Evolutionary conservation across 2,888 invertebrate species (phyloP).

Genomic region (Agriopis aurantiaria): DNA sequence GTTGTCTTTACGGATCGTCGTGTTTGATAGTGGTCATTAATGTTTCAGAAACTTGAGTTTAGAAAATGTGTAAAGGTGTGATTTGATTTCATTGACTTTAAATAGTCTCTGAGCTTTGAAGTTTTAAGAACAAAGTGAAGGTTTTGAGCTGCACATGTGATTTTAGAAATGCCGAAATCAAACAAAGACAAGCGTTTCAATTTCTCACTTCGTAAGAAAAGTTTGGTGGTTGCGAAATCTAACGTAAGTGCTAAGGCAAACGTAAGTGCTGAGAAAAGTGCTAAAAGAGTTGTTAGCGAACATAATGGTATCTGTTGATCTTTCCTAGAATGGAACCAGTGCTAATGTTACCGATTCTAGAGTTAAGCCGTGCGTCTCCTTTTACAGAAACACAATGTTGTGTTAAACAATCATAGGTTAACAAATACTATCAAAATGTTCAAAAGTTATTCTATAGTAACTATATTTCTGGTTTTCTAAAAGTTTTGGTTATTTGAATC

Average conservation of each 20-base stretch:
- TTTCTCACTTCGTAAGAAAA: slow-evolving; percentile 40
- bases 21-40: not conserved
- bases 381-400: slow-evolving; percentile 19
- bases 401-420: not conserved
- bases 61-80: not conserved
- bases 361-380: slow-evolving; percentile 20
- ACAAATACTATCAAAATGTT: not conserved
- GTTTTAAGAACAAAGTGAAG: slow-evolving; percentile 15
- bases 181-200: slow-evolving; percentile 37
- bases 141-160: slow-evolving; percentile 20
- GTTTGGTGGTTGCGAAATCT: slow-evolving; percentile 37
- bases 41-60: not conserved
- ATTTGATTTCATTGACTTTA: not conserved
- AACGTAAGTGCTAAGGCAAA: slow-evolving; percentile 41
- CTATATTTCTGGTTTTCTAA: not conserved
- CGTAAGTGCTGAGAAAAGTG: slow-evolving; percentile 20
- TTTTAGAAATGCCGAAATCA: slow-evolving; percentile 43
- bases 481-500: not conserved
- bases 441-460: not conserved
- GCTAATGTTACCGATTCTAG: slow-evolving; percentile 1
- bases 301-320: slow-evolving; percentile 23
- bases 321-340: slow-evolving; percentile 18
- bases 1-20: not conserved
- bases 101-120: not conserved
- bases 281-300: slow-evolving; percentile 24